phyloP scores from a whole-genome alignment of 2,797 vertebrate genomes.

The Mycteria americana region DNA sequence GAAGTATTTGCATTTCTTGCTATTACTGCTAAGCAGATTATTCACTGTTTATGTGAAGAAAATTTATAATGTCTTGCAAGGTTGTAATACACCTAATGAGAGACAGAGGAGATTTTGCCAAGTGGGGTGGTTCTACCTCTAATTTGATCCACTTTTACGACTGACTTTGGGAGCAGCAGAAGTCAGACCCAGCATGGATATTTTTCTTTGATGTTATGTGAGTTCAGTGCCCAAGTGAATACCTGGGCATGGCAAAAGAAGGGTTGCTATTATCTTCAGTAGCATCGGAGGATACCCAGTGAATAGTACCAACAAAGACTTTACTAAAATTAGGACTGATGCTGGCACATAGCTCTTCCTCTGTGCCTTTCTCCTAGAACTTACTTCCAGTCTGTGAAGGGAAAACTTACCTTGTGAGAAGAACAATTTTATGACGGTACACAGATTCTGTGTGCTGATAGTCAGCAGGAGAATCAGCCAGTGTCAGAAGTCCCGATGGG shows the following conservation, averaged over 20 bases:
- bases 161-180: background rate
- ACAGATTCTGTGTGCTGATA: background rate
- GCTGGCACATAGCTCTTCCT: background rate
- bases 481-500: background rate
- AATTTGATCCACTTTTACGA: background rate
- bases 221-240: background rate
- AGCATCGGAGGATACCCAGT: background rate
- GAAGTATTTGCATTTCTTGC: slow-evolving; percentile 34
- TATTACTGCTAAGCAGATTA: slow-evolving; percentile 18
- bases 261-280: background rate
- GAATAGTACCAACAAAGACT: background rate
- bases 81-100: background rate
- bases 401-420: background rate
- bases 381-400: background rate
- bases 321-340: background rate
- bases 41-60: slow-evolving; percentile 4
- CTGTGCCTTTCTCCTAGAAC: background rate
- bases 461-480: background rate
- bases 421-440: background rate
- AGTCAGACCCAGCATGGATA: background rate
- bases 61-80: background rate
- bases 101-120: background rate
- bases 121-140: background rate
- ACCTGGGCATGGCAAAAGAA: background rate
- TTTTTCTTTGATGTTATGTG: background rate